Evolutionary conservation across 2,797 vertebrate genomes (phyloP).

Genomic region (Eupleurogrammus muticus): DNA sequence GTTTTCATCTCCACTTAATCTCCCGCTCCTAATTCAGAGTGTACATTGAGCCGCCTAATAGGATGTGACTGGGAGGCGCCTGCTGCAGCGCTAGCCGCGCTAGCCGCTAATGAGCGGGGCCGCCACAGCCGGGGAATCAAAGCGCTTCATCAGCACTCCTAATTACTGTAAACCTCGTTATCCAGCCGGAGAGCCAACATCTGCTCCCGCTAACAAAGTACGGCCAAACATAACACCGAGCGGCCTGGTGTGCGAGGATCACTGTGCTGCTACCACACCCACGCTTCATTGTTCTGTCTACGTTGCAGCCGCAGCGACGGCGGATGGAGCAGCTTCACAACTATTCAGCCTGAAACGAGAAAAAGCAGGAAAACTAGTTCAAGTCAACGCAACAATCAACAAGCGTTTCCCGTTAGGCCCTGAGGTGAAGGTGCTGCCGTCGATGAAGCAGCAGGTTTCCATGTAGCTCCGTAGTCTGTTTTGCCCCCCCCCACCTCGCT

Average conservation of each 20-base stretch:
- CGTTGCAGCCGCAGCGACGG: constrained; percentile 20
- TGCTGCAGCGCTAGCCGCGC: constrained; percentile 70
- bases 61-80: constrained; percentile 78
- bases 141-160: constrained; percentile 80
- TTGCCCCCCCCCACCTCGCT: constrained; percentile 67
- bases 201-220: constrained; percentile 65
- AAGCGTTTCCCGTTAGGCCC: constrained; percentile 10
- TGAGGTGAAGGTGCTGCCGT: constrained; percentile 52
- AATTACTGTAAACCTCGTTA: constrained; percentile 81
- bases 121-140: constrained; percentile 76
- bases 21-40: constrained; percentile 80
- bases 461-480: constrained; percentile 75
- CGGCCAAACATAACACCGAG: constrained; percentile 56
- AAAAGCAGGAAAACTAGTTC: constrained; percentile 12
- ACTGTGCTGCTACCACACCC: constrained; percentile 41
- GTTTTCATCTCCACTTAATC: constrained; percentile 82
- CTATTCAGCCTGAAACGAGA: constrained; percentile 24
- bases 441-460: constrained; percentile 79
- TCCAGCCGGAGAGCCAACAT: constrained; percentile 67
- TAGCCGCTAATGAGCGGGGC: constrained; percentile 80
- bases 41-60: constrained; percentile 82
- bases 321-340: constrained; percentile 9
- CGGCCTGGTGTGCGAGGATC: constrained; percentile 35
- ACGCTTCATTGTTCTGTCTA: constrained; percentile 45
- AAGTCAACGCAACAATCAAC: constrained; percentile 21